Base-by-base conservation (phyloP, 2,888 invertebrate genomes). In the Dichetophora obliterata region DNA sequence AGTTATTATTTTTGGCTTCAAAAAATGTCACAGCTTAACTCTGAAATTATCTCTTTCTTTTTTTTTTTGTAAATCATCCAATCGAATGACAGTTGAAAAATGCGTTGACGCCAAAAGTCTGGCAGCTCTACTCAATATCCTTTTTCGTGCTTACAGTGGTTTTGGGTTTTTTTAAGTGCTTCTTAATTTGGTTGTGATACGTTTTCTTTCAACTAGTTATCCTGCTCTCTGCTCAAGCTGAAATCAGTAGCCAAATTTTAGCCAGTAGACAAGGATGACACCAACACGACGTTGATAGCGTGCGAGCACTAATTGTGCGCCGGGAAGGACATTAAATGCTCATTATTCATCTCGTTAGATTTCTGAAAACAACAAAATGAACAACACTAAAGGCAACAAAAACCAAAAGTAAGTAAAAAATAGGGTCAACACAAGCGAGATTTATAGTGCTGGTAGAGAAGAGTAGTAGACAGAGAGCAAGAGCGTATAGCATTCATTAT, bases 301-400 rank as follows among this genome's bases (percentile, higher is more conserved):
- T 43, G 68, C 48, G 43, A 16, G 19, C 34, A 37, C 19, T 19
- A 24, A 54, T 52, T 22, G 22, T 43, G 59, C 34, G 50, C 43
- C 57, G 43, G 43, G 43, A 54, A 77, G 68, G 75, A 77, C 79
- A 79, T 79, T 79, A 79, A 79, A 79, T 79, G 75, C 70, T 75
- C 77, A 79, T 79, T 77, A 79, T 77, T 79, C 77, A 79, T 77
- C 63, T 37, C 63, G 63, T 61, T 37, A 59, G 70, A 70, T 70
- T 52, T 34, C 16, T 16, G 19, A 6, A 6, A 19, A 34, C 52
- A 70, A 54, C 34, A 48, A 69, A 27, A 27, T 2, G 16, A n/a
- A 34, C 6, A 54, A 54, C 54, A 54, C 0, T 16, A n/a, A 48
- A 37, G 14, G 34, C n/a, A 5, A 34, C 71, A 34, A 37, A n/a